Evolutionary conservation across 1,140 invertebrate species (phyloP).

Genomic region (Campoletis sonorensis): DNA sequence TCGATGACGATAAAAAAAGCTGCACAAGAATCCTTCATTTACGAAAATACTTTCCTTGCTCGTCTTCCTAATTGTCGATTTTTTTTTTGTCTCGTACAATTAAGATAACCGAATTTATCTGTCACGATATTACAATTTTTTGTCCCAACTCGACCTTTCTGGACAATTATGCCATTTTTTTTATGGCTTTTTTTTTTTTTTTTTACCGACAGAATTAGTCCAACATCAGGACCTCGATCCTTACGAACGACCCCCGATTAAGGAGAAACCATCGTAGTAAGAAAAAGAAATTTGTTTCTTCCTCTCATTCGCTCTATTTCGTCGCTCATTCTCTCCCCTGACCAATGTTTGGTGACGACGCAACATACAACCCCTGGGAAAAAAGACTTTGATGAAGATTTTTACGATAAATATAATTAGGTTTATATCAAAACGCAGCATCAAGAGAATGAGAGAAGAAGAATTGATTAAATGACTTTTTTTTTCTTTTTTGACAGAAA

Average conservation of each 20-base stretch:
- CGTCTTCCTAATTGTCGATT: not conserved
- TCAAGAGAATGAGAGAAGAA: not conserved
- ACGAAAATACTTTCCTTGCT: not conserved
- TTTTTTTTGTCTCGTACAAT: slow-evolving; percentile 42
- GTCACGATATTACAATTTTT: slow-evolving; percentile 51
- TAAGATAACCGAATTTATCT: slow-evolving; percentile 53
- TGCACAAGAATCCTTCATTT: not conserved
- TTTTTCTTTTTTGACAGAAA: slow-evolving; percentile 5
- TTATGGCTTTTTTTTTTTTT: too few relatives aligned
- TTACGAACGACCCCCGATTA: not conserved
- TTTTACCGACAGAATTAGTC: slow-evolving; percentile 48
- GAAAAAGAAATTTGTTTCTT: slow-evolving; percentile 1
- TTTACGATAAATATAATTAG: slow-evolving; percentile 22
- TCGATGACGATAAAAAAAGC: not conserved
- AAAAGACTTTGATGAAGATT: slow-evolving; percentile 5
- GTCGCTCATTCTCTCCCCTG: not conserved
- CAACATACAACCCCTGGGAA: not conserved
- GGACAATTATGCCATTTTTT: slow-evolving; percentile 42
- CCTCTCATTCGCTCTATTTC: not conserved
- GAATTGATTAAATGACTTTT: not conserved
- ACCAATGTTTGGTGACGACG: slow-evolving; percentile 32
- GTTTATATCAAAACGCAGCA: not conserved
- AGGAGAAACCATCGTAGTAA: not conserved
- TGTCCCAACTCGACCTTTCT: slow-evolving; percentile 28
- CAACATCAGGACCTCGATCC: not conserved